Evolutionary conservation across 2,113 vertebrate genomes (phyloP).

Genomic region (Glaucomys volans): DNA sequence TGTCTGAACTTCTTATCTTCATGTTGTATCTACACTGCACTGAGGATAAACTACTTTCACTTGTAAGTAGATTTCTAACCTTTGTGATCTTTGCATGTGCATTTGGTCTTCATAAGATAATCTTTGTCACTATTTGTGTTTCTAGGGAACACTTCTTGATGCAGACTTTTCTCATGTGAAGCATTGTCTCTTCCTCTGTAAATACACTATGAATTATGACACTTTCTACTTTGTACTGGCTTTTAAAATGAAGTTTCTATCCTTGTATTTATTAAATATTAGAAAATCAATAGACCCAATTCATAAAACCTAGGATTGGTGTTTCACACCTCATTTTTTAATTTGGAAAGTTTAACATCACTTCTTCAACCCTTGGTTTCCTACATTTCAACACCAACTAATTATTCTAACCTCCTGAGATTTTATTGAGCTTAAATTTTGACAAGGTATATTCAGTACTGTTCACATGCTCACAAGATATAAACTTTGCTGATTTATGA

Average conservation of each 20-base stretch:
- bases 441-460: not conserved
- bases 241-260: not conserved
- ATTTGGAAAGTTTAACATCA: not conserved
- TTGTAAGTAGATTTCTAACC: not conserved
- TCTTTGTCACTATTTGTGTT: rapidly evolving
- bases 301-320: not conserved
- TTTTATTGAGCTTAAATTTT: not conserved
- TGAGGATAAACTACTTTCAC: not conserved
- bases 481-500: not conserved
- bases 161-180: not conserved
- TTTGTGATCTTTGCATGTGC: not conserved
- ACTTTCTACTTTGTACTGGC: not conserved
- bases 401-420: not conserved
- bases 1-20: not conserved
- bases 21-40: not conserved
- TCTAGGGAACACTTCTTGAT: rapidly evolving
- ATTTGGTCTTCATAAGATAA: not conserved
- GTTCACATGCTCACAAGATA: not conserved
- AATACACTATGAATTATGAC: not conserved
- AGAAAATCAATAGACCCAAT: not conserved
- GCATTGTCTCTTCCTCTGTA: not conserved
- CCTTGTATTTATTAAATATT: not conserved
- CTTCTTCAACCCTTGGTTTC: not conserved
- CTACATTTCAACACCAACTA: not conserved
- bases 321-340: not conserved